Conservation (phyloP, 2,888 invertebrate species). For the Micoletzkya japonica region DNA sequence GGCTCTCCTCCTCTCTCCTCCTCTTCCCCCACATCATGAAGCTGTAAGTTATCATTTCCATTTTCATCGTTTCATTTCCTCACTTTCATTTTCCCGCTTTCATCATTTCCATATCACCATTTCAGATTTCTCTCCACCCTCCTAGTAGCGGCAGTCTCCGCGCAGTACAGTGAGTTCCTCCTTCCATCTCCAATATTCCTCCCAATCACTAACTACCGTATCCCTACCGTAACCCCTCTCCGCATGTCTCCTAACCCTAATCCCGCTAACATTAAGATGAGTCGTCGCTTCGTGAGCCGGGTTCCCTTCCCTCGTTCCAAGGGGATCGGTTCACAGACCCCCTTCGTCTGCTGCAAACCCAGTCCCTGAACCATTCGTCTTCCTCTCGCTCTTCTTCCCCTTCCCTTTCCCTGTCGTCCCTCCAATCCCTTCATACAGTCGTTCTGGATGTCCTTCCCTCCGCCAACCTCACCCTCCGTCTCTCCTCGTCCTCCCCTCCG, state of each 20-base stretch:
- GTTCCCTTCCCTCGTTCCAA: conserved; percentile 15
- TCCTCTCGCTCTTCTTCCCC: not conserved
- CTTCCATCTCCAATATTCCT: not conserved
- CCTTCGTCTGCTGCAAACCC: not conserved
- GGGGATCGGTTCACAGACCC: conserved; percentile 24
- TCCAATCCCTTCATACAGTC: not conserved
- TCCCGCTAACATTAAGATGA: not conserved
- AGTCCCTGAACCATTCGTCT: conserved; percentile 4
- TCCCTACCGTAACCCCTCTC: not conserved
- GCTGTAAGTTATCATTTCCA: conserved; percentile 13
- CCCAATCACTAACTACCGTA: not conserved
- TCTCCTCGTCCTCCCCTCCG: not conserved
- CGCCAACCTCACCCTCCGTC: not conserved
- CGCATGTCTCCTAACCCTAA: not conserved
- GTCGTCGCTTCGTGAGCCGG: conserved; percentile 3
- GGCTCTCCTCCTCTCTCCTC: too few species aligned
- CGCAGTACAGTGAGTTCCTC: conserved; percentile 24
- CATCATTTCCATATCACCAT: not conserved
- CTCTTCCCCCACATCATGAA: conserved; percentile 5
- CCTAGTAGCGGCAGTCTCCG: not conserved
- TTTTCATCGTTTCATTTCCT: not conserved
- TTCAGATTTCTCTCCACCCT: conserved; percentile 12
- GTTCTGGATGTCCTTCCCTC: not conserved
- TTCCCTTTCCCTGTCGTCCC: not conserved
- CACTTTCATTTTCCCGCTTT: not conserved